Percentiles rank a stretch among this genome's conserved stretches.
phyloP scores from a whole-genome alignment of 1,140 invertebrate species.

The Bradysia coprophila region DNA sequence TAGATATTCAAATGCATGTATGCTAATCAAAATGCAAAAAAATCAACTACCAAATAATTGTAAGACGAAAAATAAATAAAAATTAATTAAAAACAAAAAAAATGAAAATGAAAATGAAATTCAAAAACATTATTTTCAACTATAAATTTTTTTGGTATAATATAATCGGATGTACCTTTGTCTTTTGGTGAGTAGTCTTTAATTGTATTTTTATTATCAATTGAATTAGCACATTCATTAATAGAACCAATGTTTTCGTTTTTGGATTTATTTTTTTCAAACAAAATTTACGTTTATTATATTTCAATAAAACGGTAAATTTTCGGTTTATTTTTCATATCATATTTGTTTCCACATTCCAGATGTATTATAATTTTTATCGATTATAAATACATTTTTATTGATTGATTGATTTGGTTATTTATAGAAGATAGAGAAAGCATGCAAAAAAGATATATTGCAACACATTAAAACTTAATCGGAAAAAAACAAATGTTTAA shows the following conservation, averaged over 20 bases:
- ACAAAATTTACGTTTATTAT: no score
- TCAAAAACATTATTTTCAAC: no score
- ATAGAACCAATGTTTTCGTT: background rate
- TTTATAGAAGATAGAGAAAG: constrained; percentile 6
- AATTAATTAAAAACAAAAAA: no score
- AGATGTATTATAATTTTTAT: constrained; percentile 11
- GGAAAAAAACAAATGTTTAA: no score
- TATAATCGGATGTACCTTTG: constrained; percentile 24
- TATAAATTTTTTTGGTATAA: no score
- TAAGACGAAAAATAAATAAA: no score
- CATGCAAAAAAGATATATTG: constrained; percentile 7
- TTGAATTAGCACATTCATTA: background rate
- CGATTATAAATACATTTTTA: constrained; percentile 11
- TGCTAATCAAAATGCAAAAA: no score
- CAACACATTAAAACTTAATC: constrained; percentile 6
- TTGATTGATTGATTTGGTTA: constrained; percentile 13
- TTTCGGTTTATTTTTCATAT: constrained; percentile 3
- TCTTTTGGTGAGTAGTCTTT: constrained; percentile 24
- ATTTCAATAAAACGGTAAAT: no score
- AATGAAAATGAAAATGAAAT: no score
- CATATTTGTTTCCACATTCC: background rate
- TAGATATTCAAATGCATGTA: no score
- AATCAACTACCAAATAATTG: no score
- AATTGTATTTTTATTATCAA: constrained; percentile 4
- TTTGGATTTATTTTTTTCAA: background rate